A percentile compares a stretch with the other conserved stretches of the same genome.
Evolutionary conservation across 1,140 invertebrate genomes (phyloP).

Genomic region (Lanistes nyassanus): DNA sequence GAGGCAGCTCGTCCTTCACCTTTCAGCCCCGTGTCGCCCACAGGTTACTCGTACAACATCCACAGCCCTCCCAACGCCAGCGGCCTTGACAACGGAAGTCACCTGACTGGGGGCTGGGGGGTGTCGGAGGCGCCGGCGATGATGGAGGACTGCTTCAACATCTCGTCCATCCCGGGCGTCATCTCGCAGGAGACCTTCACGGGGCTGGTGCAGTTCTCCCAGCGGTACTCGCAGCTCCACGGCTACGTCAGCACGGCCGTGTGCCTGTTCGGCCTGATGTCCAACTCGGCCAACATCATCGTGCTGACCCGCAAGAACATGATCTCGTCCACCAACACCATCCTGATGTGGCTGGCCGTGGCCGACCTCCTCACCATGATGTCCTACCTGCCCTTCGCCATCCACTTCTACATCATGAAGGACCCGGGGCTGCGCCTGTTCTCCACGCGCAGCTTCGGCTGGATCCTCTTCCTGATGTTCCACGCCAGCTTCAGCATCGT

Average conservation of each 20-base stretch:
- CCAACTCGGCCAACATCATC: constrained; percentile 89
- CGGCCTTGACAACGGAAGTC: not conserved
- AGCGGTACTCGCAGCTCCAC: constrained; percentile 70
- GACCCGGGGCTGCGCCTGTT: constrained; percentile 37
- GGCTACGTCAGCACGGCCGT: constrained; percentile 79
- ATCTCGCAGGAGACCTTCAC: constrained; percentile 21
- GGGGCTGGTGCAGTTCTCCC: constrained; percentile 37
- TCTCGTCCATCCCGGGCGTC: constrained; percentile 30
- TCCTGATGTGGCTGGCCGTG: constrained; percentile 85
- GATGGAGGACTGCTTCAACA: not conserved
- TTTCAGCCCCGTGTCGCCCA: not conserved
- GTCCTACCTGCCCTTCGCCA: constrained; percentile 85
- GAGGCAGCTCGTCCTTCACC: no score
- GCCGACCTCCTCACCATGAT: constrained; percentile 89
- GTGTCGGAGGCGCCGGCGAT: not conserved
- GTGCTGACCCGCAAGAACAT: constrained; percentile 89
- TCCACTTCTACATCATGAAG: constrained; percentile 71
- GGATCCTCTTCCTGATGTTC: constrained; percentile 60
- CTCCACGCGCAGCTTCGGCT: constrained; percentile 44
- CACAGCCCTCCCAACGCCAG: not conserved
- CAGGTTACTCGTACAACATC: not conserved
- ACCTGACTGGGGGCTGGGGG: no score
- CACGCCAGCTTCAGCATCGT: constrained; percentile 79
- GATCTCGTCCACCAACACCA: constrained; percentile 84
- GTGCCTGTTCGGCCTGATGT: constrained; percentile 87